phyloP scores from a whole-genome alignment of 2,888 invertebrate genomes.

The Ophion ellenae region DNA sequence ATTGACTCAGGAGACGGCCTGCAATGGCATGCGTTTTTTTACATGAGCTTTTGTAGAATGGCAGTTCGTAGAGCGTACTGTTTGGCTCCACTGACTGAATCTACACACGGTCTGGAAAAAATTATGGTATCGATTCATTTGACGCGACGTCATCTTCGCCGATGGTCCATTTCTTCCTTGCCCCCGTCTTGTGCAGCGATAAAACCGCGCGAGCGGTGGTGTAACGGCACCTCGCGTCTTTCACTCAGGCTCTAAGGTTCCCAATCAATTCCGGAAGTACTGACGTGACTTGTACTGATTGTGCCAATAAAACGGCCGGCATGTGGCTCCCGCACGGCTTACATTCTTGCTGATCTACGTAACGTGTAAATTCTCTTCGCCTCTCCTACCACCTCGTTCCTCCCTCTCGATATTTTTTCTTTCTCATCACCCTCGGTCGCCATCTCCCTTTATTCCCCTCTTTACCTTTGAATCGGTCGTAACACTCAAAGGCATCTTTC shows the following conservation, averaged over 20 bases:
- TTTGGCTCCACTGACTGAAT: background rate
- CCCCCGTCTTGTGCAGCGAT: conserved; percentile 17
- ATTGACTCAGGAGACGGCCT: no score
- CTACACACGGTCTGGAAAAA: background rate
- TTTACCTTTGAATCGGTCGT: conserved; percentile 5
- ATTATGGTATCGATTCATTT: background rate
- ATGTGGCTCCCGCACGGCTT: conserved; percentile 39
- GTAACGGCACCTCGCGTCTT: conserved; percentile 44
- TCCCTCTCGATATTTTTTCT: background rate
- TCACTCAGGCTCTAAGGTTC: conserved; percentile 44
- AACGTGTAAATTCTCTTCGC: background rate
- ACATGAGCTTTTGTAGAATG: background rate
- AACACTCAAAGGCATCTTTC: background rate
- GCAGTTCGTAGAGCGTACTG: background rate
- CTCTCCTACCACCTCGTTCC: background rate
- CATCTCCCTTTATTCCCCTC: background rate
- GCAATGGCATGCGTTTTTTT: background rate
- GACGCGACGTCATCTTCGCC: conserved; percentile 25
- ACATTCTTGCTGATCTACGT: conserved; percentile 19
- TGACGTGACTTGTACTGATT: conserved; percentile 72
- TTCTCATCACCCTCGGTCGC: background rate
- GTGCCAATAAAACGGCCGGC: conserved; percentile 69
- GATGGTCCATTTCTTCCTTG: conserved; percentile 21
- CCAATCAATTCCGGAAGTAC: conserved; percentile 64
- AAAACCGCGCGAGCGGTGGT: conserved; percentile 23